These are phyloP conservation scores for Isaurus tuberculatus DNA, from an alignment of 92 coral and sea anemone genomes.

Conservation along the genomic window DNA sequence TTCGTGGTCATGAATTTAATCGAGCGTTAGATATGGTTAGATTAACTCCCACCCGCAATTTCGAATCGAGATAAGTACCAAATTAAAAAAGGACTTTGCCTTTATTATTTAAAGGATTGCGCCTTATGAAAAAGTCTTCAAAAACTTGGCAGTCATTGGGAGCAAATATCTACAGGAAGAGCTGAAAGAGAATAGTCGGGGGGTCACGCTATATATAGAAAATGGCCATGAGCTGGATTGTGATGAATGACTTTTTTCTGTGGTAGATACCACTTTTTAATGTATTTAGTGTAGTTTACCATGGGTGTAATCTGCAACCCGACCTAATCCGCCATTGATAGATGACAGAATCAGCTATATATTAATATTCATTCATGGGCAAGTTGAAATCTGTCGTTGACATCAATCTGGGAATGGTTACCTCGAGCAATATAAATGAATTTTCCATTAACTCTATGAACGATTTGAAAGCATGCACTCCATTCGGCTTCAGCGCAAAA, in stretches of 20 bases:
- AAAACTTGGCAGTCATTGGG: conserved; percentile 1
- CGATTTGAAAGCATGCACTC: not conserved
- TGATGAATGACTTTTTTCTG: conserved; percentile 15
- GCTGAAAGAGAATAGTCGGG: conserved; percentile 2
- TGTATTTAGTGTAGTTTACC: conserved; percentile 2
- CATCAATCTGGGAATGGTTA: not conserved
- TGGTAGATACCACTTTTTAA: conserved; percentile 16
- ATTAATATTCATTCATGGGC: not conserved
- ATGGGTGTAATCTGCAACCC: conserved; percentile 19
- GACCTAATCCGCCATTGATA: conserved; percentile 12
- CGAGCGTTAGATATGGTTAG: not conserved
- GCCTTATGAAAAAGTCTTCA: not conserved
- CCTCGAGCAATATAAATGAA: not conserved
- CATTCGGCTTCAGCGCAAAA: not conserved
- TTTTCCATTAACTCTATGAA: not conserved
- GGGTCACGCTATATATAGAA: conserved; percentile 19
- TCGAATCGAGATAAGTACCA: not conserved
- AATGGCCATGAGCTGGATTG: conserved; percentile 4
- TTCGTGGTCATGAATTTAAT: not conserved
- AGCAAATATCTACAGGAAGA: not conserved
- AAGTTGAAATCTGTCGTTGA: conserved; percentile 28
- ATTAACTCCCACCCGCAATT: not conserved
- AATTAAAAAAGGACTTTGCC: not conserved
- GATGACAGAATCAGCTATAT: conserved; percentile 24
- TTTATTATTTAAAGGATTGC: not conserved